Percentiles rank a stretch among this genome's conserved stretches.
Conservation (phyloP, 2,797 vertebrate genomes). For the Lerista edwardsae region DNA sequence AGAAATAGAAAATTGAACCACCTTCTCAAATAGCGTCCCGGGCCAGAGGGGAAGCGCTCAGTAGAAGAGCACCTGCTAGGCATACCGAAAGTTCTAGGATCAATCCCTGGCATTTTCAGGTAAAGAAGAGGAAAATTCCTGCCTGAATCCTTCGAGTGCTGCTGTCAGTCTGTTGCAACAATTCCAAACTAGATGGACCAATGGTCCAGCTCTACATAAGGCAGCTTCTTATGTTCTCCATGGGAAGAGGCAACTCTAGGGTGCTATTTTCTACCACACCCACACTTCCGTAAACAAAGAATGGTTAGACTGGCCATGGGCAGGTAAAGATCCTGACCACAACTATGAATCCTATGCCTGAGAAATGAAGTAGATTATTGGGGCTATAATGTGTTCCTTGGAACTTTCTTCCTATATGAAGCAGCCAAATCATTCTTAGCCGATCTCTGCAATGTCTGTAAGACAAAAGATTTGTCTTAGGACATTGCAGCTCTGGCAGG, state of each 20-base stretch:
- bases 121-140: no score
- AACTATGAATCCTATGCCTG: neutral
- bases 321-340: neutral
- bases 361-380: neutral
- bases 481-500: neutral
- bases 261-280: neutral
- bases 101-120: no score
- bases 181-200: no score
- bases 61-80: neutral
- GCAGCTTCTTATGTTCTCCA: no score
- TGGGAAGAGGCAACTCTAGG: neutral
- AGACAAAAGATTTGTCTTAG: neutral
- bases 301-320: neutral
- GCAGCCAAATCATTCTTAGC: neutral
- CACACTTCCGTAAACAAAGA: neutral
- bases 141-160: no score
- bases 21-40: neutral
- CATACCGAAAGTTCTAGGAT: no score
- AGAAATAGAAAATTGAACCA: neutral
- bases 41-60: neutral
- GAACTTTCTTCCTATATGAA: neutral
- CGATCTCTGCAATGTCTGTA: neutral
- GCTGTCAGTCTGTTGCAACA: no score
- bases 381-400: neutral
- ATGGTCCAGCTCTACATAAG: no score